Percentiles rank a stretch among this genome's conserved stretches.
phyloP scores from a whole-genome alignment of 2,113 vertebrate genomes.

The Donacobius atricapilla region DNA sequence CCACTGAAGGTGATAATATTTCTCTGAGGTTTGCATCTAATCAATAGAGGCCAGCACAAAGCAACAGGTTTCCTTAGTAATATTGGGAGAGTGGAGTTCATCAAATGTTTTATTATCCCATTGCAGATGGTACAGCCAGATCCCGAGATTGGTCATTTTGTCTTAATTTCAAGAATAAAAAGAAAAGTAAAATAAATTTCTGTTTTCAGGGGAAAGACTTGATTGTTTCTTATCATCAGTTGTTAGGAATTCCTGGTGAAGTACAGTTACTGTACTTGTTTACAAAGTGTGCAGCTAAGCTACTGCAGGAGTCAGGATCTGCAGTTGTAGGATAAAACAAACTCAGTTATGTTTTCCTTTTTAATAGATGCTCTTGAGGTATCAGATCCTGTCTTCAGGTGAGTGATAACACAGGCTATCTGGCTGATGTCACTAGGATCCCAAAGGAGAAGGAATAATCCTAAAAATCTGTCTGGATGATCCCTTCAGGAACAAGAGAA shows the following conservation, averaged over 20 bases:
- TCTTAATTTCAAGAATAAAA: background rate
- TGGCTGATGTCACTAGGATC: background rate
- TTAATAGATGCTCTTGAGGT: background rate
- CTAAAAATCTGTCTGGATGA: background rate
- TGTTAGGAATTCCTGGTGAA: background rate
- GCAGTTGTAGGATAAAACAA: background rate
- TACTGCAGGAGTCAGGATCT: background rate
- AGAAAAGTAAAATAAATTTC: background rate
- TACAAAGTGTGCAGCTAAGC: background rate
- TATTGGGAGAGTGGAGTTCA: background rate
- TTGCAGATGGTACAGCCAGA: background rate
- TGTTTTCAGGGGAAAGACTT: background rate
- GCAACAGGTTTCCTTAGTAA: background rate
- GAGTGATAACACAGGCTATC: background rate
- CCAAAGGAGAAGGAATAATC: background rate
- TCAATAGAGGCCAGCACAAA: background rate
- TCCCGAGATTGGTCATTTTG: background rate
- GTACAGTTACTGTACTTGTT: background rate
- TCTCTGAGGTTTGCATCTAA: background rate
- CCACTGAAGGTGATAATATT: background rate
- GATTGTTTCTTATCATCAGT: background rate
- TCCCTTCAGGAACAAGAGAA: background rate
- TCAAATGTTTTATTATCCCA: background rate
- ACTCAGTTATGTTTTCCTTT: background rate
- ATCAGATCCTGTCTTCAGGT: background rate